Conservation (phyloP, 2,113 vertebrate species). For the Emydura subglobosa region DNA sequence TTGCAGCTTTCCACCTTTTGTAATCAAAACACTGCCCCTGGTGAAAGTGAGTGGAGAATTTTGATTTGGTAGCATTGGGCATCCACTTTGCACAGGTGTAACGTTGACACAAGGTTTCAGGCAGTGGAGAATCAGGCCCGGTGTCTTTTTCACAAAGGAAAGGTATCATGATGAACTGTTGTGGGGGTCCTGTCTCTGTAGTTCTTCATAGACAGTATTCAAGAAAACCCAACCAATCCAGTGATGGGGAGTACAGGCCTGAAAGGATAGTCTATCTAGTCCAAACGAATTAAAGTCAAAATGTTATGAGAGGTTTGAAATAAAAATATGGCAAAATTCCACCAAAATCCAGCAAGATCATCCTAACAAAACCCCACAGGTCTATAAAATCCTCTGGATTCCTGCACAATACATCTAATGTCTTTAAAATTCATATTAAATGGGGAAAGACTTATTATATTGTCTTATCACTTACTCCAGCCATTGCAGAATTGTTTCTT, state of each 20-base stretch:
- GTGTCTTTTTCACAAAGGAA: background rate
- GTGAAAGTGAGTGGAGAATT: background rate
- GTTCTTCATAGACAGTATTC: background rate
- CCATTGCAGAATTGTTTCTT: background rate
- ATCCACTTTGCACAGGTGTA: background rate
- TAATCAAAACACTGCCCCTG: background rate
- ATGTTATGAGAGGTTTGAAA: background rate
- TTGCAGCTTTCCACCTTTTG: background rate
- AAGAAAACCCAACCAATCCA: background rate
- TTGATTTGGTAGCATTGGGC: background rate
- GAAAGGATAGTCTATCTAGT: background rate
- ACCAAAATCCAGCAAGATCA: background rate
- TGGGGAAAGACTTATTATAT: background rate
- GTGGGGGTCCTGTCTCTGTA: background rate
- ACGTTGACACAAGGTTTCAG: background rate
- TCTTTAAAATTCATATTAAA: constrained; percentile 48
- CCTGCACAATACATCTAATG: background rate
- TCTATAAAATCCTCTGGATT: background rate
- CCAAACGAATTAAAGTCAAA: background rate
- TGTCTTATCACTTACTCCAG: background rate
- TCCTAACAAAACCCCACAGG: background rate
- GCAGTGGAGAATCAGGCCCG: background rate
- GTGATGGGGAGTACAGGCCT: background rate
- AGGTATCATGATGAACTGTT: background rate
- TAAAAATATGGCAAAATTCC: background rate